Base-by-base conservation (phyloP, 2,797 vertebrate genomes). In the Anguilla obscura region DNA sequence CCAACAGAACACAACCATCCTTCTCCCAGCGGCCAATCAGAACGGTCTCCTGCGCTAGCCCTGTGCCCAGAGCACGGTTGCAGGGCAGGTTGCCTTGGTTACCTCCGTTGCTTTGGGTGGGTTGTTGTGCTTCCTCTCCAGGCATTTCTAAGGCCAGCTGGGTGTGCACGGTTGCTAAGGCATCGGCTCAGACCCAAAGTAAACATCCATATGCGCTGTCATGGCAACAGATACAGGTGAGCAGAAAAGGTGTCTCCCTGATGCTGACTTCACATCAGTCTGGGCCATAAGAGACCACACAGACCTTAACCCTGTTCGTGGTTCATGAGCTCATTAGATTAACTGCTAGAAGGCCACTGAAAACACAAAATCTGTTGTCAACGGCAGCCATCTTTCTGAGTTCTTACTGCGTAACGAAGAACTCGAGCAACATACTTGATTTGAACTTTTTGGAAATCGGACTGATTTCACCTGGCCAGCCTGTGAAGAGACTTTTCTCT, bases 61-160 rank as follows among this genome's bases (percentile, higher is more conserved):
- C 21, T 80, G 76, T 21, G 76, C 4, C 36, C 71, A 27, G 27
- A 45, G 80, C 69, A 82, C 71, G 84, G 74, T 74, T 74, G 27
- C 69, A 48, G 33, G 54, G 63, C 60, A 87, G 21, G 30, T 87
- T 84, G 84, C 86, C 79, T 69, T 66, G 24, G 80, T 76, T 36
- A 56, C 1, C 54, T 27, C 3, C 6, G 45, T 84, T 66, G 30
- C 45, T 85, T 88, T 56, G 48, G 24, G 74, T 85, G 30, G 27
- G 27, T 85, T 85, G 12, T 6, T 54, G 45, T 10, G 10, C 1
- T 48, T 1, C 10, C 76, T 80, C 18, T 80, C 76, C 45, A 24
- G 16, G 76, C 0, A 9, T 84, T 27, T 84, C 30, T 2, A 16
- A 30, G n/a, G 21, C 4, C 21, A 10, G 45, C 52, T 83, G 52